Evolutionary conservation across 2,113 vertebrate species (phyloP).

Genomic region (Merops nubicus): DNA sequence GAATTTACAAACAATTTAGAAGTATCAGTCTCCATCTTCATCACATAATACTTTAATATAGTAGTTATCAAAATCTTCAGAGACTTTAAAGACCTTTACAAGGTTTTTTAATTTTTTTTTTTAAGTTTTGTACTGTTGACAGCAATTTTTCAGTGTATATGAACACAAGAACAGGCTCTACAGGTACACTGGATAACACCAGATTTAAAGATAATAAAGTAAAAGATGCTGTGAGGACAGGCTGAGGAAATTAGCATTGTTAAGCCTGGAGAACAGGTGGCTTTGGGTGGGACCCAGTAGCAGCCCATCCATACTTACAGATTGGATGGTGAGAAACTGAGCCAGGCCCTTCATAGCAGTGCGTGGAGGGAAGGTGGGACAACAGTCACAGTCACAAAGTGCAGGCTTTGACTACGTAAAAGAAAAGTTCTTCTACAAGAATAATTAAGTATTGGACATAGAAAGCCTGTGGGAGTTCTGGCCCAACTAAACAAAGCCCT

Average conservation of each 20-base stretch:
- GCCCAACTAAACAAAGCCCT: neutral
- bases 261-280: neutral
- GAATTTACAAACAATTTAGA: neutral
- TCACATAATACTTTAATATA: neutral
- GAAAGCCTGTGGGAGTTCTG: neutral
- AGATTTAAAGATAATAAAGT: neutral
- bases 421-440: neutral
- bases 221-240: neutral
- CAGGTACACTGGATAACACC: neutral
- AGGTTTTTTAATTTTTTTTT: no score
- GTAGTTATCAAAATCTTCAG: neutral
- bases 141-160: neutral
- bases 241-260: neutral
- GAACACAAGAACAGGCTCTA: neutral
- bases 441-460: neutral
- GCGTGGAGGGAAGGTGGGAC: neutral
- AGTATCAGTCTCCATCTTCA: neutral
- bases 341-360: neutral
- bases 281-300: neutral
- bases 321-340: neutral
- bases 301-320: neutral
- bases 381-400: neutral
- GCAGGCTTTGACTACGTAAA: neutral
- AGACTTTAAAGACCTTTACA: no score
- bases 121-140: neutral